phyloP scores from a whole-genome alignment of 2,113 vertebrate genomes.

The Archocentrus centrarchus region DNA sequence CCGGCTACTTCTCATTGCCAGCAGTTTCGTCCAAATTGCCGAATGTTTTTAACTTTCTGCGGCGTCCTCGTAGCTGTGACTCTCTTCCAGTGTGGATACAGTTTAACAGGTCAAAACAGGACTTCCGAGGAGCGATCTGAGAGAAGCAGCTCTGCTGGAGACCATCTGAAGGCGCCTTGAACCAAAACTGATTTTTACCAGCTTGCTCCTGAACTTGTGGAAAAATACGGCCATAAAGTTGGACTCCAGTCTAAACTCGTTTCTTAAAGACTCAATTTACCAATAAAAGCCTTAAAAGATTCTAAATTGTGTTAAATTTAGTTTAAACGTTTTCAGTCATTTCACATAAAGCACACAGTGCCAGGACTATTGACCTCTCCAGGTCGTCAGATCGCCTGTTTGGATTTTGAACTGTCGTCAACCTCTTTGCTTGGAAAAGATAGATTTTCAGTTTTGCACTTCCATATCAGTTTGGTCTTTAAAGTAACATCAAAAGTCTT shows the following conservation, averaged over 20 bases:
- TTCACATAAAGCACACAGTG: neutral
- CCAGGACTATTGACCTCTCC: neutral
- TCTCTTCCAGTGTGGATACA: too few species aligned
- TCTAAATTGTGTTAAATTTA: neutral
- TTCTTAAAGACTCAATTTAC: neutral
- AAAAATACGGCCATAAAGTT: neutral
- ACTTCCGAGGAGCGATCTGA: too few species aligned
- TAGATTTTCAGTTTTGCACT: neutral
- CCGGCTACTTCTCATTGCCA: too few species aligned
- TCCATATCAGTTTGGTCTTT: neutral
- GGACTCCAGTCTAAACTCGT: neutral
- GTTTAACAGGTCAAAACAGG: too few species aligned
- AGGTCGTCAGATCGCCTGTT: neutral
- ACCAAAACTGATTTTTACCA: neutral
- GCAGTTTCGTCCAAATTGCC: too few species aligned
- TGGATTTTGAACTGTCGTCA: neutral
- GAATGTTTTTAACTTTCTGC: neutral
- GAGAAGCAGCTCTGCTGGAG: too few species aligned
- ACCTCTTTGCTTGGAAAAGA: neutral
- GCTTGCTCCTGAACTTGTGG: neutral
- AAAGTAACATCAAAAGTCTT: neutral
- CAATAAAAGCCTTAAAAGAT: neutral
- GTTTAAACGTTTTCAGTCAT: neutral
- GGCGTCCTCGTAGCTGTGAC: too few species aligned
- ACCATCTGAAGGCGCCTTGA: neutral